phyloP scores from a whole-genome alignment of 1,140 invertebrate genomes.

The Orchestia grillus region DNA sequence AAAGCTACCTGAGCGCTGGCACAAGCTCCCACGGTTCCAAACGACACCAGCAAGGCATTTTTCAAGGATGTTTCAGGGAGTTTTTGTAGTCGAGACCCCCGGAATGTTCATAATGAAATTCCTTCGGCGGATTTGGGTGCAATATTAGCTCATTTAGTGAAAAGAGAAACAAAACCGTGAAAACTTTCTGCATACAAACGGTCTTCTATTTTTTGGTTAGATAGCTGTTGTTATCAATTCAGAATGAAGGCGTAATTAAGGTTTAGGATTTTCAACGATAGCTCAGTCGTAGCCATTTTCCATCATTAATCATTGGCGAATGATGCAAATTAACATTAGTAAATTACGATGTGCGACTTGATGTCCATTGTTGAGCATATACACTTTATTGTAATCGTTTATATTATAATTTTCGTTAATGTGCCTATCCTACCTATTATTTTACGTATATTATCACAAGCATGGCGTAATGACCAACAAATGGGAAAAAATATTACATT shows the following conservation, averaged over 20 bases:
- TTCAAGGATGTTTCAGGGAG: not conserved
- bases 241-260: not conserved
- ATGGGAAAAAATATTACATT: no score
- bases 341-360: no score
- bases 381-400: no score
- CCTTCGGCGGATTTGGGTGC: constrained; percentile 6
- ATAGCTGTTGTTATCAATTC: not conserved
- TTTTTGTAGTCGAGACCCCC: not conserved
- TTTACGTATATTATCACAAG: no score
- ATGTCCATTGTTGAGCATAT: no score
- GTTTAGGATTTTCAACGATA: not conserved
- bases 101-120: constrained; percentile 54
- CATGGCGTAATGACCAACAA: no score
- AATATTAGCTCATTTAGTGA: constrained; percentile 44
- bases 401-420: no score
- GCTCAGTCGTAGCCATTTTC: not conserved
- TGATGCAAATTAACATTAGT: no score
- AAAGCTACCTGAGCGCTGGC: not conserved
- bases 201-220: not conserved
- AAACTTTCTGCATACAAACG: constrained; percentile 17
- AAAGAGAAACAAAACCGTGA: constrained; percentile 15
- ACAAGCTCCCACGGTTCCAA: not conserved
- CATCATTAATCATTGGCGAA: no score
- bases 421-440: no score
- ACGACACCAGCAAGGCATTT: not conserved